phyloP scores from a whole-genome alignment of 2,797 vertebrate species.

The Bradypus variegatus region DNA sequence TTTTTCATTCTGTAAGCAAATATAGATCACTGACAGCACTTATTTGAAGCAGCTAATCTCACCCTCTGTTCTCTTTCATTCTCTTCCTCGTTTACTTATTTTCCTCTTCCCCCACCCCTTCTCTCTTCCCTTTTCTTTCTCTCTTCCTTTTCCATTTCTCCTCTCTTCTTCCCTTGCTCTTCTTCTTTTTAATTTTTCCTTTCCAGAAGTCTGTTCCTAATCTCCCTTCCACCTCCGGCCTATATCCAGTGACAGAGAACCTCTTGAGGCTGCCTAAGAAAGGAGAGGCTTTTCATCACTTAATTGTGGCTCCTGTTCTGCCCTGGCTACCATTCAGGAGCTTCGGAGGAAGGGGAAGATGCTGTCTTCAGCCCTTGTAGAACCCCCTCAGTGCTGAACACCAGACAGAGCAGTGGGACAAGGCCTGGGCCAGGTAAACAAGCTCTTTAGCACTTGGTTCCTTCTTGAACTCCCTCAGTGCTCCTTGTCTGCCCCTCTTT shows the following conservation, averaged over 20 bases:
- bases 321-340: not conserved
- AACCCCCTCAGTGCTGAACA: not conserved
- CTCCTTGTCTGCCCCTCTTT: not conserved
- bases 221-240: not conserved
- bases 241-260: conserved; percentile 5
- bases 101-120: not conserved
- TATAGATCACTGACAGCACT: conserved; percentile 69
- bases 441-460: not conserved
- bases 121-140: not conserved
- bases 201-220: not conserved
- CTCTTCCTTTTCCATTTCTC: not conserved
- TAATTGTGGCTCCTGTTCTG: not conserved
- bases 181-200: not conserved
- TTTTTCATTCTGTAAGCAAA: conserved; percentile 79
- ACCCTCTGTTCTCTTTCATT: not conserved
- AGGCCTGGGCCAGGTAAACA: not conserved
- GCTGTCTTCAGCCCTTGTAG: not conserved
- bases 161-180: not conserved
- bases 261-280: not conserved
- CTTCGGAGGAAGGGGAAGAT: not conserved
- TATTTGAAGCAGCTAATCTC: conserved; percentile 57
- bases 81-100: not conserved
- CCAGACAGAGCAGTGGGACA: not conserved
- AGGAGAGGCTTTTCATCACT: not conserved
- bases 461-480: not conserved